Conservation (phyloP, 1,140 invertebrate genomes). For the Lasioglossum baleicum region DNA sequence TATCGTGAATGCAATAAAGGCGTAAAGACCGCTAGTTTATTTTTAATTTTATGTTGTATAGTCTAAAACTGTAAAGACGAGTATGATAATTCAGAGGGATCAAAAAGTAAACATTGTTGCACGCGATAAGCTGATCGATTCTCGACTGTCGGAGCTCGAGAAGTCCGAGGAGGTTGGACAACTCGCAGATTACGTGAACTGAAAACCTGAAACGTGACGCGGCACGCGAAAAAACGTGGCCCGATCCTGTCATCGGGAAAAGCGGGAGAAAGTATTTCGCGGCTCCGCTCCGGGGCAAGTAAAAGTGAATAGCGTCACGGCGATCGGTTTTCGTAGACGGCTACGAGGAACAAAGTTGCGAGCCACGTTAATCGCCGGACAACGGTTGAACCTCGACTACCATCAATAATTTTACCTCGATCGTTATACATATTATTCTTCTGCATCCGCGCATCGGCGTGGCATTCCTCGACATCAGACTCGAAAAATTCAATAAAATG, state of each 20-base stretch:
- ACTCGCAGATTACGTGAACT: background rate
- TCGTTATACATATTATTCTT: background rate
- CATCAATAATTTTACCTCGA: background rate
- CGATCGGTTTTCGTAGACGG: background rate
- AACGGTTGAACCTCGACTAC: background rate
- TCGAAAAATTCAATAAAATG: too few species aligned
- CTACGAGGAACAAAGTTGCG: background rate
- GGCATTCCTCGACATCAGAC: too few species aligned
- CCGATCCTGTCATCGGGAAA: background rate
- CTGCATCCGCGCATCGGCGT: too few species aligned
- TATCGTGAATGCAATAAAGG: too few species aligned
- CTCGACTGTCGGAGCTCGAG: background rate
- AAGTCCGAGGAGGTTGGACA: background rate
- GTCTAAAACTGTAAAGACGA: too few species aligned
- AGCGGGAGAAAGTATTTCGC: constrained; percentile 2
- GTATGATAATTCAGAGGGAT: too few species aligned
- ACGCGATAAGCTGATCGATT: background rate
- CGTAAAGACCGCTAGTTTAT: too few species aligned
- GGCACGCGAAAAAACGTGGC: background rate
- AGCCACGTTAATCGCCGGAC: background rate
- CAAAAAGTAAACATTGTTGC: too few species aligned
- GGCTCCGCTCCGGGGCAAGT: constrained; percentile 8
- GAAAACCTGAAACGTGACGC: background rate
- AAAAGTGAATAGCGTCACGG: constrained; percentile 19
- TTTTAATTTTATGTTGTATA: too few species aligned